Conservation (phyloP, 2,888 invertebrate genomes). For the Heliconius aoede region DNA sequence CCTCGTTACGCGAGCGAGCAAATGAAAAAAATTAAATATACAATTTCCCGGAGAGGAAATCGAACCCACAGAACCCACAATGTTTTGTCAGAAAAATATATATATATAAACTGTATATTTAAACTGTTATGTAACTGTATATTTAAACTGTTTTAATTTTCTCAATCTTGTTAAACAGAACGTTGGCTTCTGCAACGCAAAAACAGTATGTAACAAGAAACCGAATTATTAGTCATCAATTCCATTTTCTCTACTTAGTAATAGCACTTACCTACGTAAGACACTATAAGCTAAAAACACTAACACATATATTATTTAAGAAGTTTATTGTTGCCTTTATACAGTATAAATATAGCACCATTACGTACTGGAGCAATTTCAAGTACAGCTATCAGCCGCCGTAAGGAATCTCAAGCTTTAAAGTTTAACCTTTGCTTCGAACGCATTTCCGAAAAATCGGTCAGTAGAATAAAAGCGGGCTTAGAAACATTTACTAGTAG, state of each 20-base stretch:
- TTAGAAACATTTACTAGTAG: not conserved
- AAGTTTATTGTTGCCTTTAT: not conserved
- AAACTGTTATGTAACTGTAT: too few species aligned
- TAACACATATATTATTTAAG: not conserved
- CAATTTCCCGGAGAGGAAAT: too few species aligned
- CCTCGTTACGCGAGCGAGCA: too few species aligned
- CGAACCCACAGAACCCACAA: not conserved
- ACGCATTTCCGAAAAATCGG: constrained; percentile 11
- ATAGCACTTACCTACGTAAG: too few species aligned
- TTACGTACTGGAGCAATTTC: constrained; percentile 10
- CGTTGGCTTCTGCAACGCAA: not conserved
- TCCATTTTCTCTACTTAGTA: too few species aligned
- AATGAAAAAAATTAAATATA: too few species aligned
- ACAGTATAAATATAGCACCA: constrained; percentile 1
- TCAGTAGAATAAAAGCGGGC: not conserved
- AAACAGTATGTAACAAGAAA: not conserved
- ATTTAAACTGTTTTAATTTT: not conserved
- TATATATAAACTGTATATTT: too few species aligned
- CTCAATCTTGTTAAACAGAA: not conserved
- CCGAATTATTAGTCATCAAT: too few species aligned
- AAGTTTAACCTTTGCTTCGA: constrained; percentile 20
- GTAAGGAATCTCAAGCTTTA: constrained; percentile 14
- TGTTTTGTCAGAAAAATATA: too few species aligned
- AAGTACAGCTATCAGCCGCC: constrained; percentile 7
- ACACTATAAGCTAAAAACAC: not conserved